Evolutionary conservation across 2,797 vertebrate species (phyloP), one percentile per base, ranked within the genome.

Genomic region (Argyrosomus regius): DNA sequence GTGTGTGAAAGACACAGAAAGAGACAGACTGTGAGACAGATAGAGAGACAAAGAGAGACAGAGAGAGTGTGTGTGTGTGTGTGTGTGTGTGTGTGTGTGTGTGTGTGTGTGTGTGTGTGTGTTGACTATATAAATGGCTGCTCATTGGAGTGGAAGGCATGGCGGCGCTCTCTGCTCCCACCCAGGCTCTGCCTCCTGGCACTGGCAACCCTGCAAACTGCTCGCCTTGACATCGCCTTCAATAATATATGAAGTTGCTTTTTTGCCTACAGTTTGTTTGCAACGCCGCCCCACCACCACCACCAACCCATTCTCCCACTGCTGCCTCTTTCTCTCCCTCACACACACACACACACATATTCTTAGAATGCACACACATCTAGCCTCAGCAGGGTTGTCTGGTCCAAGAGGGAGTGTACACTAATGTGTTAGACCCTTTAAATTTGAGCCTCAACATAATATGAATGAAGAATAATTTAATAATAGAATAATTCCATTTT

Each of bases 61-160:
- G 61, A 41, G 58, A 17, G 77, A 22, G 54, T 57, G 92, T 93
- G 48, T 66, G 62, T 31, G 43, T 61, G 35, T 39, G 70, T 12
- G 53, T 81, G 13, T 31, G 31, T 61, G 52, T 39, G 70, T 12
- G 53, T 81, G 78, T 84, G 84, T 81, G 94, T 95, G 43, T 61
- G 35, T 39, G 70, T 12, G 53, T 81, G 13, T 31, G 31, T 61
- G 52, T 39, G 70, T 12, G 53, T 81, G 78, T 84, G 84, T 81
- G 94, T 95, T 94, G 94, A 85, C 87, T 88, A 75, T 96, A 96
- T 96, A 96, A 98, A 96, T 95, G 93, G 92, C 94, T 93, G 93
- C 94, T 96, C 94, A 93, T 93, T 96, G 96, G 95, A 95, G 95
- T 96, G 96, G 95, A 97, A 96, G 95, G 85, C 95, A 96, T 95